Percentiles rank a stretch among this genome's conserved stretches.
Evolutionary conservation across 2,113 vertebrate genomes (phyloP).

Genomic region (Cephalophus harveyi): DNA sequence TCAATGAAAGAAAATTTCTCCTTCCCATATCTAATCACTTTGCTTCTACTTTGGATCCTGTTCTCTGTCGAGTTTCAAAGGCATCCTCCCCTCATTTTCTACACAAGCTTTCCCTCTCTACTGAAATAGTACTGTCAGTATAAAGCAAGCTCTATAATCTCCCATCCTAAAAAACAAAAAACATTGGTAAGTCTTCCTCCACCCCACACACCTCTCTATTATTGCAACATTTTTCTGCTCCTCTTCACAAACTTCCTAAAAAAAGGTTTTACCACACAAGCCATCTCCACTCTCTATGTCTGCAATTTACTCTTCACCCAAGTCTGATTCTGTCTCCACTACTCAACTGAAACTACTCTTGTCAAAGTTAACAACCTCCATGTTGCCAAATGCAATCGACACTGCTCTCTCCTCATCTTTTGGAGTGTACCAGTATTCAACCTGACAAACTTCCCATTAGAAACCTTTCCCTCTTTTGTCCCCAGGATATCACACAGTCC

Average conservation of each 20-base stretch:
- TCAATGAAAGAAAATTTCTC: background rate
- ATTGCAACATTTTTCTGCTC: background rate
- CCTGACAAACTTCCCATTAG: background rate
- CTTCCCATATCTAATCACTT: background rate
- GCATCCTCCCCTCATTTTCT: background rate
- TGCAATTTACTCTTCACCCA: constrained; percentile 36
- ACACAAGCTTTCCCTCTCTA: background rate
- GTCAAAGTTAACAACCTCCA: constrained; percentile 33
- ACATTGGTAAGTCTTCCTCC: background rate
- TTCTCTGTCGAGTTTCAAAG: background rate
- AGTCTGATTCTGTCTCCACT: background rate
- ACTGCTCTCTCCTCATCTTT: background rate
- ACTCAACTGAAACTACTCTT: background rate
- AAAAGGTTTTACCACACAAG: constrained; percentile 28
- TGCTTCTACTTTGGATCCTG: background rate
- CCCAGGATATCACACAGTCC: background rate
- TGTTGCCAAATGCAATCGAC: background rate
- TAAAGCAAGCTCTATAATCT: background rate
- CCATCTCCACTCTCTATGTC: background rate
- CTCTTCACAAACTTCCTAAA: constrained; percentile 18
- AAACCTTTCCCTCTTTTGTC: background rate
- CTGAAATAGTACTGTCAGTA: background rate
- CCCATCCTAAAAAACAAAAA: background rate
- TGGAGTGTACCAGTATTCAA: background rate
- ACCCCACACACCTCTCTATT: background rate